Base-by-base conservation (phyloP, 1,140 invertebrate genomes). In the Drosophila malerkotliana region DNA sequence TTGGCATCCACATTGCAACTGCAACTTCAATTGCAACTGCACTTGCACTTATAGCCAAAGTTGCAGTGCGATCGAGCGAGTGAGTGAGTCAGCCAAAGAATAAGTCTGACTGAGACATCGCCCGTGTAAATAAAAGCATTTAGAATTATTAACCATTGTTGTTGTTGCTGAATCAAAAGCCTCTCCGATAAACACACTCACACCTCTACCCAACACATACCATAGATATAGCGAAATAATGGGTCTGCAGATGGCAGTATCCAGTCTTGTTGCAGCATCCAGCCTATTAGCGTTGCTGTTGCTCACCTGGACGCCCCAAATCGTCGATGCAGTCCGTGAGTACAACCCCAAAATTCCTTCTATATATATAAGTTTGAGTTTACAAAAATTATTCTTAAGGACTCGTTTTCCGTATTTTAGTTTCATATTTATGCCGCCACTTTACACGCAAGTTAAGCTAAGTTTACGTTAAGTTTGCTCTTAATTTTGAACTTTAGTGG, bases 171-270 rank as follows among this genome's bases (percentile, higher is more conserved):
- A 41, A 41, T 41, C 39, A 15, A 44, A 44, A 44, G n/a, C 41
- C 15, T 18, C 41, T 44, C 47, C 48, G 26, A 28, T 28, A 48
- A 14, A 57, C 54, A 44, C 34, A 37, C 44, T 15, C 39, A 41
- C 39, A 41, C 41, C 41, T 18, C 14, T 18, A 44, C 5, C 7
- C 15, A 12, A 18, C 14, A 44, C 41, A 28, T 44, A 48, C 37
- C 47, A 45, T 7, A 55, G 28, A 56, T 24, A 72, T 37, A 53
- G 5, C 37, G 59, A 91, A 82, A 91, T 90, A 80, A 91, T 91
- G 90, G 90, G 90, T 81, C 76, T 91, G 90, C 90, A 90, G 84
- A 85, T 90, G 83, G 90, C 90, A 91, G 83, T 71, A 87, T 75
- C 72, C 77, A 76, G 69, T 74, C 72, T 77, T 73, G 57, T 88